Evolutionary conservation across 2,888 invertebrate species (phyloP).

Genomic region (Lepidochitona cinerea): DNA sequence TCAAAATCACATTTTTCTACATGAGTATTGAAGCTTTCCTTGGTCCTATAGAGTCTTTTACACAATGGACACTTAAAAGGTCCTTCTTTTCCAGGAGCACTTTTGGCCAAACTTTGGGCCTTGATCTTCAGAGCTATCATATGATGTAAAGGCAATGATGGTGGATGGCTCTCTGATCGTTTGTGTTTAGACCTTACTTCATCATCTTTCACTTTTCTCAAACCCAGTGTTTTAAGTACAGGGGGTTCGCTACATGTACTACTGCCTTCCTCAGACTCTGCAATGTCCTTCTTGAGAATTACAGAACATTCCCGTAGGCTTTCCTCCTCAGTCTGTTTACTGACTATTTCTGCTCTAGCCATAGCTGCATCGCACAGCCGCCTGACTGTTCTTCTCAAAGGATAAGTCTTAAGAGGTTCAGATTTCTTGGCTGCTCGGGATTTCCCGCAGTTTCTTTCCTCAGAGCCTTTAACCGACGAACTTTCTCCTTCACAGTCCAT

Average conservation of each 20-base stretch:
- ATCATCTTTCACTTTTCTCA: neutral
- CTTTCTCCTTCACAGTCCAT: too few relatives aligned
- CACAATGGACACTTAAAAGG: constrained; percentile 90
- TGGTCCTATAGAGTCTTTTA: constrained; percentile 76
- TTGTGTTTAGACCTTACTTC: neutral
- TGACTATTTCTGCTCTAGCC: constrained; percentile 5
- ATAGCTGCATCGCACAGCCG: constrained; percentile 15
- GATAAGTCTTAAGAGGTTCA: constrained; percentile 40
- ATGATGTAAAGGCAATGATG: constrained; percentile 49
- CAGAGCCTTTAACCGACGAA: too few relatives aligned
- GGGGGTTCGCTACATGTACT: neutral
- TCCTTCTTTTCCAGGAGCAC: constrained; percentile 60
- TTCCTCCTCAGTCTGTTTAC: too few relatives aligned
- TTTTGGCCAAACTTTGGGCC: constrained; percentile 67
- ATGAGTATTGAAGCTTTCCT: constrained; percentile 68
- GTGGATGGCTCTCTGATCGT: neutral
- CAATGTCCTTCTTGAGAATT: neutral
- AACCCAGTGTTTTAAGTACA: neutral
- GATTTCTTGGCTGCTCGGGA: constrained; percentile 10
- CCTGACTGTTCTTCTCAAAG: constrained; percentile 31
- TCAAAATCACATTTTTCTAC: constrained; percentile 68
- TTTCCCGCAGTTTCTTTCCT: too few relatives aligned
- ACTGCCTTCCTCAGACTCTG: neutral
- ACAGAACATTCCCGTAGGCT: neutral
- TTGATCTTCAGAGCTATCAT: constrained; percentile 74